A percentile compares a stretch with the other conserved stretches of the same genome.
Evolutionary conservation across 1,140 invertebrate genomes (phyloP).

Genomic region (Samia ricini): DNA sequence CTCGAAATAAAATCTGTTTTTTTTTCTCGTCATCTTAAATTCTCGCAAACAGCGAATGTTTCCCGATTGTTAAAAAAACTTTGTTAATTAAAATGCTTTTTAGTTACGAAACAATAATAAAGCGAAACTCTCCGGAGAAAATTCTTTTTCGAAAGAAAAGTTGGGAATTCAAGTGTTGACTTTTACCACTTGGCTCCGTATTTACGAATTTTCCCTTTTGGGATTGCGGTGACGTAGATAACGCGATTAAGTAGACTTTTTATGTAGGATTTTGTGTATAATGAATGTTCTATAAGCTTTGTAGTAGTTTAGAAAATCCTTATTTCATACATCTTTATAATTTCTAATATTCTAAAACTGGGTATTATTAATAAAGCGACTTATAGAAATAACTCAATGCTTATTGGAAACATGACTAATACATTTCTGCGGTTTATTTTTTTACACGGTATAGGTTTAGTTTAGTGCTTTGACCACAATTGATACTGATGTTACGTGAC

Average conservation of each 20-base stretch:
- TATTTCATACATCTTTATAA: not conserved
- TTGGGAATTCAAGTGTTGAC: constrained; percentile 18
- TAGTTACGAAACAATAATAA: constrained; percentile 29
- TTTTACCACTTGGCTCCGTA: constrained; percentile 14
- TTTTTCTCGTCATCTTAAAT: not conserved
- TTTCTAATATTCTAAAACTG: not conserved
- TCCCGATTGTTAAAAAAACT: constrained; percentile 30
- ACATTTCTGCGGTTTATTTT: too few species aligned
- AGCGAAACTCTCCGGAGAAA: constrained; percentile 11
- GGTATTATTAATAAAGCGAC: not conserved
- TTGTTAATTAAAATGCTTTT: constrained; percentile 44
- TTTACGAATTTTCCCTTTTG: constrained; percentile 17
- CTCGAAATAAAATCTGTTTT: too few species aligned
- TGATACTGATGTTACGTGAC: too few species aligned
- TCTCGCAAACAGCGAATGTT: not conserved
- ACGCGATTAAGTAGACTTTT: constrained; percentile 1
- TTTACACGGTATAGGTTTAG: too few species aligned
- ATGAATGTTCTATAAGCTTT: not conserved
- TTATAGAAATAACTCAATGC: not conserved
- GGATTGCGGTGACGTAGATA: constrained; percentile 19
- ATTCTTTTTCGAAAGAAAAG: constrained; percentile 24
- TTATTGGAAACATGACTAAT: too few species aligned
- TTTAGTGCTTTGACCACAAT: too few species aligned
- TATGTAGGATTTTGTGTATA: not conserved
- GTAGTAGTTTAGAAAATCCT: not conserved